Percentiles rank a stretch among this genome's conserved stretches.
Conservation (phyloP, 2,797 vertebrate species). For the Hypotaenidia philippensis region DNA sequence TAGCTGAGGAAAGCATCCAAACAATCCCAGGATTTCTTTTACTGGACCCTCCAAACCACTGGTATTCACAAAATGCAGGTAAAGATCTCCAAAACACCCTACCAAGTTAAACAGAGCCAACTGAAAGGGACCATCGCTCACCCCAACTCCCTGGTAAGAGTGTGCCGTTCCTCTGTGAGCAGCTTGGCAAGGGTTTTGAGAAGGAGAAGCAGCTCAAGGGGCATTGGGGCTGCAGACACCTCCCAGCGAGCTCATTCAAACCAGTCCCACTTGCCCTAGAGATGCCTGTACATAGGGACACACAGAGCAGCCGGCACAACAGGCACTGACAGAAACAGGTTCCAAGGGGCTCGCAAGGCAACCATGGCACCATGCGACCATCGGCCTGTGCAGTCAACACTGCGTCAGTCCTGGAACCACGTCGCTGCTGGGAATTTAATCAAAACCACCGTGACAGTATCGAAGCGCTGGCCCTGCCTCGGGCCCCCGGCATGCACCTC, state of each 20-base stretch:
- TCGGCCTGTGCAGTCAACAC: not conserved
- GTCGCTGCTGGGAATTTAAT: not conserved
- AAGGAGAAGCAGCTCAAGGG: too few species aligned
- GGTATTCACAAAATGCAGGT: not conserved
- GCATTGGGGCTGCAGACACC: not conserved
- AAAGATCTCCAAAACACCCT: not conserved
- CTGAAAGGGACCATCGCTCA: not conserved
- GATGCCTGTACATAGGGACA: accelerated
- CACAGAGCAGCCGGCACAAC: accelerated
- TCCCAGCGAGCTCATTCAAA: not conserved
- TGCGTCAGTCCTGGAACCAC: not conserved
- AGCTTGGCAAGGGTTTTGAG: not conserved
- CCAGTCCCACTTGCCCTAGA: not conserved
- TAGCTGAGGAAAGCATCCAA: not conserved
- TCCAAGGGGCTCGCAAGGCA: not conserved
- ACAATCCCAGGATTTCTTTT: not conserved
- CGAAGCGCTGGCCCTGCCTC: accelerated
- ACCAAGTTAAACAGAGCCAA: not conserved
- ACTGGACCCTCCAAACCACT: not conserved
- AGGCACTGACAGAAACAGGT: not conserved
- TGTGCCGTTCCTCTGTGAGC: not conserved
- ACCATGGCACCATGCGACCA: accelerated
- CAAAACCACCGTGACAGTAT: not conserved
- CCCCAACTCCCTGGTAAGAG: not conserved
- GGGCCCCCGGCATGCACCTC: not conserved